Evolutionary conservation across 2,113 vertebrate species (phyloP).

Genomic region (Zosterops pallidus): DNA sequence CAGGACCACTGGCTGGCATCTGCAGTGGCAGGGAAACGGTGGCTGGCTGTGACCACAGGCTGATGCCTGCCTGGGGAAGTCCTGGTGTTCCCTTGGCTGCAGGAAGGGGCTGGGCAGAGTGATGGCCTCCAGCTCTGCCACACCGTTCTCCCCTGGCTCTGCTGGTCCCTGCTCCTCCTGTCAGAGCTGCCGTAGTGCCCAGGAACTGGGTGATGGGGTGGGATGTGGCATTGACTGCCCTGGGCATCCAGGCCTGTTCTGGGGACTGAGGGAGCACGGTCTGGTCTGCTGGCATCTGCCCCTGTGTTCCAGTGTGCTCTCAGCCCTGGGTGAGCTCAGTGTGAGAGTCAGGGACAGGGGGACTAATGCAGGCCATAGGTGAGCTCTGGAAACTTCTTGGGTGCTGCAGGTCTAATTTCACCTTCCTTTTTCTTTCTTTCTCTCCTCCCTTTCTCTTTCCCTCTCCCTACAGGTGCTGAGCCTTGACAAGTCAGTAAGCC

Average conservation of each 20-base stretch:
- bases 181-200: not conserved
- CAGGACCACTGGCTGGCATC: not conserved
- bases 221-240: not conserved
- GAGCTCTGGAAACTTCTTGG: not conserved
- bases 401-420: slow-evolving; percentile 56
- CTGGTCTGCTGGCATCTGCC: fast-evolving
- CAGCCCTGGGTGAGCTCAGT: not conserved
- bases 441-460: slow-evolving; percentile 64
- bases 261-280: not conserved
- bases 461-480: slow-evolving; percentile 86
- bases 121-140: not conserved
- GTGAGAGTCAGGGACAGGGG: not conserved
- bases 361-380: not conserved
- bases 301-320: not conserved
- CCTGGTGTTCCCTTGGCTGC: not conserved
- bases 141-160: fast-evolving
- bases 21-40: fast-evolving
- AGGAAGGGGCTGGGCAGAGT: not conserved
- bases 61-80: fast-evolving
- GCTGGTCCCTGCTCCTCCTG: not conserved
- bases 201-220: not conserved
- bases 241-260: not conserved
- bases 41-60: not conserved
- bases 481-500: slow-evolving; percentile 95
- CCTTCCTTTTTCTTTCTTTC: slow-evolving; percentile 50